Conservation (phyloP, 2,797 vertebrate species). For the Steatocranus sp. region DNA sequence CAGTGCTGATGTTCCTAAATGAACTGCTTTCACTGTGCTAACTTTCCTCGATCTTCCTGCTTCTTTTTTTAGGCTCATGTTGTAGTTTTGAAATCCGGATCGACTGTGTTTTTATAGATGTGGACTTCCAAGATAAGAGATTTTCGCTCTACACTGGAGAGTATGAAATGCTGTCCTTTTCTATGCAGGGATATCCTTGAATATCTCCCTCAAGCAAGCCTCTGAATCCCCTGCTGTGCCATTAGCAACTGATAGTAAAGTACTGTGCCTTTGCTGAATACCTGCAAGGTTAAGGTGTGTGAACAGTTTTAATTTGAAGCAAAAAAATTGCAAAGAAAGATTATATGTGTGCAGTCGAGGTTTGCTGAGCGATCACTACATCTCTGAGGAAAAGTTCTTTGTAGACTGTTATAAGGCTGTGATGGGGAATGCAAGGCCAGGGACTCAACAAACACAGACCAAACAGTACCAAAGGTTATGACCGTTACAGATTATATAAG, state of each 20-base stretch:
- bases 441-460: not conserved
- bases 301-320: not conserved
- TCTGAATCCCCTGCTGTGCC: not conserved
- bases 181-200: not conserved
- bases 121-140: not conserved
- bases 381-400: conserved; percentile 12
- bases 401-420: not conserved
- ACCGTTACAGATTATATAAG: not conserved
- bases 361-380: conserved; percentile 8
- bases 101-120: not conserved
- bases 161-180: not conserved
- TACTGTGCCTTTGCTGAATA: not conserved
- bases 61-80: not conserved
- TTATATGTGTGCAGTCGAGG: not conserved
- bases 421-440: conserved; percentile 2
- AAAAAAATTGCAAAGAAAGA: not conserved
- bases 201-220: not conserved
- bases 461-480: not conserved
- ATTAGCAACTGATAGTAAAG: not conserved
- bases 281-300: not conserved
- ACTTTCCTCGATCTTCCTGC: not conserved
- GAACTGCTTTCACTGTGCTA: not conserved
- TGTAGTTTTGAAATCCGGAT: not conserved
- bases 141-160: not conserved
- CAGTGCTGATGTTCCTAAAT: not conserved